Percentiles rank a stretch among this genome's conserved stretches.
Evolutionary conservation across 2,888 invertebrate genomes (phyloP).

Genomic region (Plemyria rubiginata): DNA sequence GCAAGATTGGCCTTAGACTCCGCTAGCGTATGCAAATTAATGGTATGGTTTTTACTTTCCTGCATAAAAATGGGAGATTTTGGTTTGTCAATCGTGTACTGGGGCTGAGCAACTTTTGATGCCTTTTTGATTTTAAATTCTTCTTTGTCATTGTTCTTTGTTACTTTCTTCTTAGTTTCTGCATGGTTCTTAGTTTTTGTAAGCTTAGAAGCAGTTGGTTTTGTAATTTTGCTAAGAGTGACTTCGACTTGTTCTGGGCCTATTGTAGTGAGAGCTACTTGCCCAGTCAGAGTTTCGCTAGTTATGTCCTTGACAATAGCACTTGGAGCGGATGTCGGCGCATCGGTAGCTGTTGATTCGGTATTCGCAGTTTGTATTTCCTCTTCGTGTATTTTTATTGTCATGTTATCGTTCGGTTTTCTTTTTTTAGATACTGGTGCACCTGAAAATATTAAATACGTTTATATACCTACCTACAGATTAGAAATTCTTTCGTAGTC

Average conservation of each 20-base stretch:
- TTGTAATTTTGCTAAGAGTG: background rate
- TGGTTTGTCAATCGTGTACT: background rate
- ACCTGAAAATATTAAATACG: slow-evolving; percentile 6
- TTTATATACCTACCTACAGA: background rate
- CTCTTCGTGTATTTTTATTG: slow-evolving; percentile 2
- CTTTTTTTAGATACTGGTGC: slow-evolving; percentile 30
- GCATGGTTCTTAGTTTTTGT: background rate
- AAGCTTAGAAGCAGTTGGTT: background rate
- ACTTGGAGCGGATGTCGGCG: background rate
- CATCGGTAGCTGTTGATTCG: background rate
- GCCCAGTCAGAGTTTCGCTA: background rate
- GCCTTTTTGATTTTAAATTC: background rate
- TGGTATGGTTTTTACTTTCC: background rate
- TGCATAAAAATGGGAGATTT: background rate
- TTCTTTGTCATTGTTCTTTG: background rate
- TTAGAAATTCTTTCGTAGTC: too few relatives aligned
- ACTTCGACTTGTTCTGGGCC: background rate
- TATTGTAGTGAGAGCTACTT: background rate
- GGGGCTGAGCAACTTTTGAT: background rate
- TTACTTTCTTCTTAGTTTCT: background rate
- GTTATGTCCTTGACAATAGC: background rate
- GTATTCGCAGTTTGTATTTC: background rate
- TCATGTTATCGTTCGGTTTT: slow-evolving; percentile 16
- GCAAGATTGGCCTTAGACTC: background rate
- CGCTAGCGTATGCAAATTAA: background rate